Evolutionary conservation across 2,113 vertebrate genomes (phyloP).

Genomic region (Prinia subflava): DNA sequence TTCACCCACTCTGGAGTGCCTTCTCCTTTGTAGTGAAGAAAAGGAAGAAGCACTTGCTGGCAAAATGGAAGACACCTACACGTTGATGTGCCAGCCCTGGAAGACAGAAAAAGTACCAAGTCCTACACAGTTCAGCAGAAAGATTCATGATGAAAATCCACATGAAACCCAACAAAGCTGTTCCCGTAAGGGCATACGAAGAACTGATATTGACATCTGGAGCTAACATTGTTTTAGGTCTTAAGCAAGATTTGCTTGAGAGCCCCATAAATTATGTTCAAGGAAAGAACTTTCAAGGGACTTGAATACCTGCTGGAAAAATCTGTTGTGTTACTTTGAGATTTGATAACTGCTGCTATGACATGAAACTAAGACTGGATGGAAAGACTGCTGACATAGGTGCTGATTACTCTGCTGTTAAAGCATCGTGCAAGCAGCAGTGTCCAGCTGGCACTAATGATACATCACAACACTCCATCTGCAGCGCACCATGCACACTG

Average conservation of each 20-base stretch:
- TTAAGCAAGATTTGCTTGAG: not conserved
- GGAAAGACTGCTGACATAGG: not conserved
- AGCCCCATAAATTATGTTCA: not conserved
- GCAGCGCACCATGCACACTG: accelerated
- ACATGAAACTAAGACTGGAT: not conserved
- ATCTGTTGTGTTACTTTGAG: not conserved
- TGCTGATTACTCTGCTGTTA: not conserved
- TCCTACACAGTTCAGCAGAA: not conserved
- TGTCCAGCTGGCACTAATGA: not conserved
- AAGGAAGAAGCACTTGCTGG: not conserved
- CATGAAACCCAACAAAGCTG: not conserved
- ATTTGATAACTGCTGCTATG: not conserved
- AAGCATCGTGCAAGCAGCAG: not conserved
- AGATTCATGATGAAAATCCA: not conserved
- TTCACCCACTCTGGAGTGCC: not conserved
- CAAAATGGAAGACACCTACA: not conserved
- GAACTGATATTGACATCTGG: not conserved
- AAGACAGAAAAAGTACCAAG: not conserved
- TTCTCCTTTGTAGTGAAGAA: not conserved
- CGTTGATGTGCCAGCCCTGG: not conserved
- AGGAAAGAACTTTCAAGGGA: not conserved
- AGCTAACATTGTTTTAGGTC: not conserved
- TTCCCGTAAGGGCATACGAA: not conserved
- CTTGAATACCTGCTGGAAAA: not conserved
- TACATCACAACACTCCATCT: not conserved